These are phyloP conservation scores for Struthio camelus DNA, from an alignment of 2,113 vertebrate species.

Conservation along the genomic window DNA sequence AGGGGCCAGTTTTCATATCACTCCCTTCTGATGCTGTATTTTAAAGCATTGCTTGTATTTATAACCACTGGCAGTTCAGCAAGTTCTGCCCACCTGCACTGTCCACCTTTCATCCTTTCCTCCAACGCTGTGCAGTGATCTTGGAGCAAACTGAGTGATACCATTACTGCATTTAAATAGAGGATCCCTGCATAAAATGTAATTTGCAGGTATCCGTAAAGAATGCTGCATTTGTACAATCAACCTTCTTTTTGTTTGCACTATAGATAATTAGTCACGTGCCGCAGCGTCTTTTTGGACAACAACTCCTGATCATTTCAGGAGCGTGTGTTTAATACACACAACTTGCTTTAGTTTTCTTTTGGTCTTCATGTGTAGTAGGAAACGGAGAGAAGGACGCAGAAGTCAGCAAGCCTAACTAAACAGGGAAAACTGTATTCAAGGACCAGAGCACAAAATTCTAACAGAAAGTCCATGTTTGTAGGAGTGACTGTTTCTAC, in stretches of 20 bases:
- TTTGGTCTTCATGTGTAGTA: not conserved
- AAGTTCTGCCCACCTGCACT: not conserved
- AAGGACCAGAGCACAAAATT: not conserved
- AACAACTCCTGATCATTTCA: not conserved
- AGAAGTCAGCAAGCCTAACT: not conserved
- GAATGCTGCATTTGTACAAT: not conserved
- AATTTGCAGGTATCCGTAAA: not conserved
- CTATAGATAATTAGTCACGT: not conserved
- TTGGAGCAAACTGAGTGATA: not conserved
- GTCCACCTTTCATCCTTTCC: not conserved
- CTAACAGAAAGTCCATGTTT: not conserved
- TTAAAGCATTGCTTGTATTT: not conserved
- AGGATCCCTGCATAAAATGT: not conserved
- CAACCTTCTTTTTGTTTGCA: not conserved
- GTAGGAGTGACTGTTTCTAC: not conserved
- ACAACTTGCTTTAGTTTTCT: not conserved
- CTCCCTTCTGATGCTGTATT: not conserved
- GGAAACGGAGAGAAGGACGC: not conserved
- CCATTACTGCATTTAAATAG: not conserved
- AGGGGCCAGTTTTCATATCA: not conserved
- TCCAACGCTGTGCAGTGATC: not conserved
- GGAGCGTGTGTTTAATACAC: not conserved
- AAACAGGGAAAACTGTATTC: not conserved
- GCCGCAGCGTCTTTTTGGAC: not conserved
- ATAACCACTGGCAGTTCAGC: not conserved